These are phyloP conservation scores for Agrotis clavis DNA, from an alignment of 2,888 invertebrate genomes.

Conservation along the genomic window DNA sequence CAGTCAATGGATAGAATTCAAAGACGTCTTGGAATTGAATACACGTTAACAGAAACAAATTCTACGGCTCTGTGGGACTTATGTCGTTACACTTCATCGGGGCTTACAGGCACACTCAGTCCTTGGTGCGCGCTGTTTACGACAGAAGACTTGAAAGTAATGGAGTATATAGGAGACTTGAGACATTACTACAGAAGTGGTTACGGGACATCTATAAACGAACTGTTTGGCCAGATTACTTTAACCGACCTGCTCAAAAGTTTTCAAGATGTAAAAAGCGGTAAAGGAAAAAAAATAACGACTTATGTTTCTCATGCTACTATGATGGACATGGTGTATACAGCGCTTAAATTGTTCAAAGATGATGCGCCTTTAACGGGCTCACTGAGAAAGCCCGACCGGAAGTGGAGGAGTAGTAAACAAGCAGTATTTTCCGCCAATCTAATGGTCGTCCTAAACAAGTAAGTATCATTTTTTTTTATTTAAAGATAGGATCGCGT, in stretches of 20 bases:
- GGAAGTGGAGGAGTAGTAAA: conserved; percentile 93
- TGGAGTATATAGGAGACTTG: conserved; percentile 95
- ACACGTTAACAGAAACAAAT: conserved; percentile 80
- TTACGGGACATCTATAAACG: conserved; percentile 89
- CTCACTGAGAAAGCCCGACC: conserved; percentile 90
- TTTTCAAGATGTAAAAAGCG: conserved; percentile 84
- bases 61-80: conserved; percentile 94
- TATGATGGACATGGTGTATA: conserved; percentile 92
- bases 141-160: conserved; percentile 92
- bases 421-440: conserved; percentile 94
- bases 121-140: conserved; percentile 95
- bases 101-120: conserved; percentile 84
- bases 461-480: conserved; percentile 83
- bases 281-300: conserved; percentile 88
- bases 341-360: conserved; percentile 92
- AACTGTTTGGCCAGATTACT: conserved; percentile 92
- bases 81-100: conserved; percentile 95
- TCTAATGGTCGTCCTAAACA: conserved; percentile 93
- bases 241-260: conserved; percentile 92
- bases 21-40: conserved; percentile 88
- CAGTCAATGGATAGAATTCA: conserved; percentile 88
- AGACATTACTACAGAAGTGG: conserved; percentile 92
- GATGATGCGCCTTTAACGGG: conserved; percentile 91
- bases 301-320: conserved; percentile 93
- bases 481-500: too few species aligned